Conservation (phyloP, 2,888 invertebrate genomes). For the Polydrusus cervinus region DNA sequence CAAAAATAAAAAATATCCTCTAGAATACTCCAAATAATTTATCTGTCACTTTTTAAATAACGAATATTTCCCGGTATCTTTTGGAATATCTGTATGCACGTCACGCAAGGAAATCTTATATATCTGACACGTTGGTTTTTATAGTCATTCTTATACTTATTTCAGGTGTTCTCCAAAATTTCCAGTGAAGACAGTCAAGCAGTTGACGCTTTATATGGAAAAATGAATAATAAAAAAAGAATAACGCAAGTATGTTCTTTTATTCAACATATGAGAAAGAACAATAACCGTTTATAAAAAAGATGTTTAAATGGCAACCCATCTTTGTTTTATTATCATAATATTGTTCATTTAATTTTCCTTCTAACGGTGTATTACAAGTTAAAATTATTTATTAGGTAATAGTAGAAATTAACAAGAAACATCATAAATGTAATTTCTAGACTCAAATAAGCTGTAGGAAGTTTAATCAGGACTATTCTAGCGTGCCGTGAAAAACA, state of each 20-base stretch:
- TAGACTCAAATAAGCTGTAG: too few species aligned
- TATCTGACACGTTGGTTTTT: background rate
- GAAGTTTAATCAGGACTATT: too few species aligned
- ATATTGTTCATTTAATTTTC: too few species aligned
- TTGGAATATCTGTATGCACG: background rate
- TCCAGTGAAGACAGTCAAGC: background rate
- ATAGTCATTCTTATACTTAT: constrained; percentile 5
- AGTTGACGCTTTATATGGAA: constrained; percentile 10
- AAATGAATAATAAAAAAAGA: constrained; percentile 6
- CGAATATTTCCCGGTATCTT: background rate
- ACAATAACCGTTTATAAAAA: too few species aligned
- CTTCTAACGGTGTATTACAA: too few species aligned
- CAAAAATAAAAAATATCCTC: too few species aligned
- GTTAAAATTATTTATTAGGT: too few species aligned
- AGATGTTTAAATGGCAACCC: too few species aligned
- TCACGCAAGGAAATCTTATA: background rate
- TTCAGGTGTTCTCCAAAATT: constrained; percentile 11
- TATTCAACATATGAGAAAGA: background rate
- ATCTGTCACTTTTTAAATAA: constrained; percentile 9
- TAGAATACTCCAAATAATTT: background rate
- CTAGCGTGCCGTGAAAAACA: too few species aligned
- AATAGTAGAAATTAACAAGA: too few species aligned
- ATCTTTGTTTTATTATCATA: too few species aligned
- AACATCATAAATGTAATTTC: too few species aligned
- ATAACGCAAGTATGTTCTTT: background rate